phyloP scores from a whole-genome alignment of 1,140 invertebrate species.

The Antheraea mylitta region DNA sequence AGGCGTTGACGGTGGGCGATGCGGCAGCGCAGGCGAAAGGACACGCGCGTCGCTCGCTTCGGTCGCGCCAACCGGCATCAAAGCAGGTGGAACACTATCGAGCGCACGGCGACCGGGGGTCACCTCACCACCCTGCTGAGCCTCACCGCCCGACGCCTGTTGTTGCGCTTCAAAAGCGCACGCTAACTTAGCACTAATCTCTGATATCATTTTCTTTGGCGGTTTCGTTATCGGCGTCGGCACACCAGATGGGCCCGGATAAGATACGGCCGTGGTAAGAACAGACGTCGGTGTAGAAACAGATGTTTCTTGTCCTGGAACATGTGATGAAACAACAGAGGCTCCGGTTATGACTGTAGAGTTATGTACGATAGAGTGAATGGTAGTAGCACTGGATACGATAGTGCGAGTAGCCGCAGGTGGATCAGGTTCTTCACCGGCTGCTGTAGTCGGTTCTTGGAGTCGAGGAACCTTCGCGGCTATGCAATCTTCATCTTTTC shows the following conservation, averaged over 20 bases:
- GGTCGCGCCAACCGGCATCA: conserved; percentile 53
- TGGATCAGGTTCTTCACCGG: conserved; percentile 29
- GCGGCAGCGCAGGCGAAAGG: conserved; percentile 67
- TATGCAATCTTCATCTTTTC: conserved; percentile 43
- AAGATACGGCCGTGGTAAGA: conserved; percentile 2
- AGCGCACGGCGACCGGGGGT: conserved; percentile 38
- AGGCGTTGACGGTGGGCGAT: conserved; percentile 48
- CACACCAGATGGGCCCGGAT: background rate
- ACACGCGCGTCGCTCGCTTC: conserved; percentile 60
- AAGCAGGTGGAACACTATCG: conserved; percentile 46
- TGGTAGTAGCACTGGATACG: background rate
- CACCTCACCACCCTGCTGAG: conserved; percentile 24
- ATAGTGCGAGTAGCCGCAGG: conserved; percentile 6
- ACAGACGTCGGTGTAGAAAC: conserved; percentile 14
- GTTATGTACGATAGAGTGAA: background rate
- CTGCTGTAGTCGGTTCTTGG: conserved; percentile 29
- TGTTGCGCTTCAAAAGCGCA: conserved; percentile 43
- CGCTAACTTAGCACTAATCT: conserved; percentile 66
- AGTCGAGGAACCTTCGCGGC: conserved; percentile 57
- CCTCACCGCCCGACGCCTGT: conserved; percentile 16
- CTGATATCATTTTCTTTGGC: conserved; percentile 73
- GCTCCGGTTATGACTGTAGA: background rate
- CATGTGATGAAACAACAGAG: background rate
- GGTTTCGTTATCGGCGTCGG: conserved; percentile 61
- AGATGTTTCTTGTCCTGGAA: background rate